Conservation (phyloP, 2,113 vertebrate genomes). For the Podilymbus podiceps region DNA sequence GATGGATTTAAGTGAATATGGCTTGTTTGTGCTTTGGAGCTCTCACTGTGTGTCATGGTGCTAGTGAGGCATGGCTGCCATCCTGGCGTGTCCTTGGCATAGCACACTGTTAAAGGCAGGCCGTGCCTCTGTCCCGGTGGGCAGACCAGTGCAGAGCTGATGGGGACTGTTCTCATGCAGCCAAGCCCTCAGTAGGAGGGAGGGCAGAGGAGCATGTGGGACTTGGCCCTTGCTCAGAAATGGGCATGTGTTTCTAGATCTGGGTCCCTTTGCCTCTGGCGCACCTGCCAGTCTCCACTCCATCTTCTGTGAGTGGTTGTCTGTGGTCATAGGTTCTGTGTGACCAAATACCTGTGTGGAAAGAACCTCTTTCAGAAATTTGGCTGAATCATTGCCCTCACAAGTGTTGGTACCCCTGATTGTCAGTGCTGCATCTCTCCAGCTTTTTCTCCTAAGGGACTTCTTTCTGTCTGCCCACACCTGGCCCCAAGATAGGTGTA, state of each 20-base stretch:
- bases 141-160: not conserved
- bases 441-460: not conserved
- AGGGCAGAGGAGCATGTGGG: not conserved
- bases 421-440: not conserved
- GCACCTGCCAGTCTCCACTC: not conserved
- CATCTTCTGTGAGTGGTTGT: not conserved
- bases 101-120: not conserved
- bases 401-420: not conserved
- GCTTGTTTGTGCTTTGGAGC: not conserved
- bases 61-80: not conserved
- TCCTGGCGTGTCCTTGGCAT: not conserved
- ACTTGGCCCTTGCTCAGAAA: not conserved
- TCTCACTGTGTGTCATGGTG: not conserved
- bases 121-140: not conserved
- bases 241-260: not conserved
- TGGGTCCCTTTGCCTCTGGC: not conserved
- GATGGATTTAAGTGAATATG: not conserved
- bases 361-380: not conserved
- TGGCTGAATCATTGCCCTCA: not conserved
- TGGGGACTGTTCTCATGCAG: not conserved
- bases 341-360: not conserved
- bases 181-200: not conserved
- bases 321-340: not conserved
- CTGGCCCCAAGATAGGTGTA: not conserved
- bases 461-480: not conserved